phyloP scores from a whole-genome alignment of 2,113 vertebrate species.

The Prunella himalayana region DNA sequence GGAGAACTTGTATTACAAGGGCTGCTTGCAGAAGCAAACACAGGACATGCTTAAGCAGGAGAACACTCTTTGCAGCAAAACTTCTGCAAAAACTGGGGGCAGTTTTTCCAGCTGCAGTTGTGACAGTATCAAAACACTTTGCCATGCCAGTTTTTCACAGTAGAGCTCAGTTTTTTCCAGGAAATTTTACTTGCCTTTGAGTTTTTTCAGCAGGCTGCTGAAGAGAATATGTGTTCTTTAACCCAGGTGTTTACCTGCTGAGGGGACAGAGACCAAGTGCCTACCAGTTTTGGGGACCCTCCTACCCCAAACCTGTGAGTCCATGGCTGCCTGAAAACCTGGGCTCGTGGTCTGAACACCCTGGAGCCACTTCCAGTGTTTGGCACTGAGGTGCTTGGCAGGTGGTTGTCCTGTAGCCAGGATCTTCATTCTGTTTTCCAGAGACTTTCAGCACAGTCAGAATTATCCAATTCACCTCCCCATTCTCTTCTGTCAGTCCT shows the following conservation, averaged over 20 bases:
- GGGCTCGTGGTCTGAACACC: neutral
- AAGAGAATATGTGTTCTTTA: neutral
- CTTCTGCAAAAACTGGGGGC: neutral
- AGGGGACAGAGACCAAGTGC: neutral
- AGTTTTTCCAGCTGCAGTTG: neutral
- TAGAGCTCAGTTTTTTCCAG: neutral
- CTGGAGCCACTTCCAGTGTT: neutral
- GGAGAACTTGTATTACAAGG: neutral
- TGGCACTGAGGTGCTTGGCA: neutral
- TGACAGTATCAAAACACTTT: neutral
- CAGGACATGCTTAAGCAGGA: neutral
- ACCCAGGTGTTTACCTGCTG: neutral
- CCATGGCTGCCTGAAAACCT: neutral
- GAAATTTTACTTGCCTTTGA: neutral
- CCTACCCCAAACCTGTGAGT: neutral
- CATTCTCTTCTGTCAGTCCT: neutral
- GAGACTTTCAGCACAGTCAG: neutral
- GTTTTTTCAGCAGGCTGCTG: neutral
- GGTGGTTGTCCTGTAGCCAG: neutral
- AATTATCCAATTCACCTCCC: neutral
- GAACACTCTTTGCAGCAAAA: neutral
- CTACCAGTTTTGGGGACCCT: neutral
- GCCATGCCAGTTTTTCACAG: neutral
- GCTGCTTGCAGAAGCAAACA: neutral
- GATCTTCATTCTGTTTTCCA: neutral